Evolutionary conservation across 2,113 vertebrate species (phyloP).

Genomic region (Mesitornis unicolor): DNA sequence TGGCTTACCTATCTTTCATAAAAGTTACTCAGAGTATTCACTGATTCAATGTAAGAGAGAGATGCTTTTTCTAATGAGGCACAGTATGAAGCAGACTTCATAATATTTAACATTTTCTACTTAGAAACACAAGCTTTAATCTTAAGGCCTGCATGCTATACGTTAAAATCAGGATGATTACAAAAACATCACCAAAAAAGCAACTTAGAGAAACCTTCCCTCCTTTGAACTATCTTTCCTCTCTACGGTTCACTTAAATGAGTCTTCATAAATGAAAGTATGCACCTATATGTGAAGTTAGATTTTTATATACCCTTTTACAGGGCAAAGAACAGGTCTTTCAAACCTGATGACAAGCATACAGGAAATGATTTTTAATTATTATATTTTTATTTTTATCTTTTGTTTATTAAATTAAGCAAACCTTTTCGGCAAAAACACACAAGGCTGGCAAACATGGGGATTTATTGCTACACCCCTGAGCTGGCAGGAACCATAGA

Average conservation of each 20-base stretch:
- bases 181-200: not conserved
- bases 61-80: not conserved
- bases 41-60: not conserved
- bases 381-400: not conserved
- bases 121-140: not conserved
- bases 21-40: not conserved
- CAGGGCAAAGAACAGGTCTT: not conserved
- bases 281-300: not conserved
- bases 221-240: not conserved
- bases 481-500: conserved; percentile 67
- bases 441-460: not conserved
- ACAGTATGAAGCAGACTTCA: not conserved
- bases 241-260: not conserved
- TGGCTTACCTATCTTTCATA: not conserved
- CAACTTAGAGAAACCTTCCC: not conserved
- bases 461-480: conserved; percentile 1
- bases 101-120: not conserved
- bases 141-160: not conserved
- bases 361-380: not conserved
- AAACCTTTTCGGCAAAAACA: not conserved
- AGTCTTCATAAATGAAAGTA: not conserved
- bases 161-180: not conserved
- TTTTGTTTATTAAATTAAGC: not conserved
- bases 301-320: not conserved
- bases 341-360: not conserved